phyloP scores from a whole-genome alignment of 1,140 invertebrate species.

The Drosophila chauvacae region DNA sequence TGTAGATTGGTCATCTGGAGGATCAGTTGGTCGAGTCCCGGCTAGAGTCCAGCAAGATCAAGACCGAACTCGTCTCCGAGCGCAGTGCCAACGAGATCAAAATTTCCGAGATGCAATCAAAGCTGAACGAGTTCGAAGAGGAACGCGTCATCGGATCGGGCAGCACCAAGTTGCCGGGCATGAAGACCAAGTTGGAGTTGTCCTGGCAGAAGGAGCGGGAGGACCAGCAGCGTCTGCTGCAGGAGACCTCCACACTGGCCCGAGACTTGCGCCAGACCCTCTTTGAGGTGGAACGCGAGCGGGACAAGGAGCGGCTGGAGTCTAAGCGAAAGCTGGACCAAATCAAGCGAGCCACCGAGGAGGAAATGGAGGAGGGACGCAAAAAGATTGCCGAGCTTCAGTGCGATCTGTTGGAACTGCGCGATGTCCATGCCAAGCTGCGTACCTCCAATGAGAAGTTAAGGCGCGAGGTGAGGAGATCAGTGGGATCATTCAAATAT shows the following conservation, averaged over 20 bases:
- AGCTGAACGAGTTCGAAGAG: constrained; percentile 96
- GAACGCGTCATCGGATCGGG: constrained; percentile 91
- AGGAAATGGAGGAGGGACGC: constrained; percentile 95
- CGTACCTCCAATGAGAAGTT: constrained; percentile 96
- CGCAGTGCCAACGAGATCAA: constrained; percentile 94
- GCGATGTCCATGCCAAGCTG: constrained; percentile 95
- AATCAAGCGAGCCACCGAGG: constrained; percentile 92
- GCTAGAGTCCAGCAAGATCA: constrained; percentile 92
- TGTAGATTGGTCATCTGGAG: constrained; percentile 90
- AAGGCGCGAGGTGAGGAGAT: constrained; percentile 87
- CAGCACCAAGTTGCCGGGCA: constrained; percentile 92
- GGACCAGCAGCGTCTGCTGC: constrained; percentile 94
- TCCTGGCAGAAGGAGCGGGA: constrained; percentile 98
- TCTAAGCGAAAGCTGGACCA: constrained; percentile 94
- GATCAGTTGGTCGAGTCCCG: constrained; percentile 94
- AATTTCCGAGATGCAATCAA: constrained; percentile 94
- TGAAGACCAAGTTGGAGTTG: constrained; percentile 95
- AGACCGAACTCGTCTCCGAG: constrained; percentile 95
- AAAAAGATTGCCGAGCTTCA: constrained; percentile 93
- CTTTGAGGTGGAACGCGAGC: constrained; percentile 94
- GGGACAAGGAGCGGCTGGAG: constrained; percentile 94
- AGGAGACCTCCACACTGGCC: constrained; percentile 95
- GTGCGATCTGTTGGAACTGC: constrained; percentile 93
- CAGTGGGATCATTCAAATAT: background rate
- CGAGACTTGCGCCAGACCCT: constrained; percentile 94